Evolutionary conservation across 2,888 invertebrate genomes (phyloP).

Genomic region (Gordius sp.): DNA sequence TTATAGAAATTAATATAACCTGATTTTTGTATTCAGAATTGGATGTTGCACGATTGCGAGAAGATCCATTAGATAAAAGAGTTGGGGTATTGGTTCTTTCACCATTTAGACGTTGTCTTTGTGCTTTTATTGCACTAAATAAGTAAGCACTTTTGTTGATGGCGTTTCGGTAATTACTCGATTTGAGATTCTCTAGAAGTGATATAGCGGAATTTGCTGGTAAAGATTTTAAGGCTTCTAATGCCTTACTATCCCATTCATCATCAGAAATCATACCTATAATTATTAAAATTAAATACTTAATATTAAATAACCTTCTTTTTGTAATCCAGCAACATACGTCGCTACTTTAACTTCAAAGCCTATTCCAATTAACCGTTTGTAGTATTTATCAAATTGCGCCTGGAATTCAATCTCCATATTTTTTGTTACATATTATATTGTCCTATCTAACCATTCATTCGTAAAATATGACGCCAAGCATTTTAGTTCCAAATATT

Average conservation of each 20-base stretch:
- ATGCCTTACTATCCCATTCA: constrained; percentile 13
- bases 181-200: constrained; percentile 8
- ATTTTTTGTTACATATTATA: too few species aligned
- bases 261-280: constrained; percentile 11
- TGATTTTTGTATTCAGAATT: neutral
- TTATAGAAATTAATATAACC: neutral
- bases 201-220: constrained; percentile 12
- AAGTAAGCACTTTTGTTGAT: constrained; percentile 13
- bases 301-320: too few species aligned
- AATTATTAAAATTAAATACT: neutral
- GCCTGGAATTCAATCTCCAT: neutral
- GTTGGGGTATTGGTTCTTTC: neutral
- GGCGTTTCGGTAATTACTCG: constrained; percentile 14
- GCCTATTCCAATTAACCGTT: neutral
- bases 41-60: neutral
- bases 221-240: constrained; percentile 9
- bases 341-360: neutral
- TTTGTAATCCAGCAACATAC: neutral
- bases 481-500: too few species aligned
- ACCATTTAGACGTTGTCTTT: constrained; percentile 3
- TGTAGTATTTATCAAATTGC: neutral
- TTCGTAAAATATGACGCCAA: too few species aligned
- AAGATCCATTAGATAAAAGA: neutral
- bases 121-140: constrained; percentile 15
- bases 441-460: too few species aligned